These are phyloP conservation scores for Diarsia dahlii DNA, from an alignment of 2,888 invertebrate genomes.

Conservation along the genomic window DNA sequence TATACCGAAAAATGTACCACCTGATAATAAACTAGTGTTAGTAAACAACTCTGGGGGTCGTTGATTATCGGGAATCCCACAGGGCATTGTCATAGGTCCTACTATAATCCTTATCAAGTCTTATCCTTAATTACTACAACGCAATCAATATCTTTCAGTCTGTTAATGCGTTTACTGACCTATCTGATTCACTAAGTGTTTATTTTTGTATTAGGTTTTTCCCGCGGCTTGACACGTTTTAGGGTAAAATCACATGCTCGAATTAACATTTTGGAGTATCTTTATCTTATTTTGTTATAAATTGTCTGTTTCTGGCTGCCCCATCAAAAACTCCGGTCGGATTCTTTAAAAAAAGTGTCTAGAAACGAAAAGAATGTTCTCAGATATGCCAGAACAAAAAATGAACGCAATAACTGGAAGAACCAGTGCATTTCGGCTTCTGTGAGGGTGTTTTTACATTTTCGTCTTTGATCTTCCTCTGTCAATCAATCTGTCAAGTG, in stretches of 20 bases:
- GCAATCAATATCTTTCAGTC: not conserved
- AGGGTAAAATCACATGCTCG: not conserved
- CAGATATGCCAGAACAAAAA: not conserved
- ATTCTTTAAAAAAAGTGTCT: too few relatives aligned
- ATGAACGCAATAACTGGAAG: not conserved
- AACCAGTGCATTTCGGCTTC: not conserved
- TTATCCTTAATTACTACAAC: constrained; percentile 1
- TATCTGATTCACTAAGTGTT: not conserved
- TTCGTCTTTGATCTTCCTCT: not conserved
- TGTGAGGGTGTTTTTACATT: not conserved
- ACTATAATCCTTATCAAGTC: not conserved
- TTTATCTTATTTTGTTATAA: not conserved
- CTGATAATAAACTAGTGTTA: not conserved
- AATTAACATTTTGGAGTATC: not conserved
- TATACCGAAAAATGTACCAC: not conserved
- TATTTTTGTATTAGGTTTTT: not conserved
- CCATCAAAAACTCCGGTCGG: not conserved
- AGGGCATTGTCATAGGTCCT: not conserved
- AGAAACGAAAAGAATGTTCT: not conserved
- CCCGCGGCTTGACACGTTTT: not conserved
- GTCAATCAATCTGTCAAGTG: not conserved
- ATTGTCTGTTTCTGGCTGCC: not conserved
- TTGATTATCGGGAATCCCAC: constrained; percentile 12
- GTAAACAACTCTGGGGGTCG: not conserved
- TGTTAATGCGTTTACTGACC: not conserved